Conservation (phyloP, 2,888 invertebrate species). For the Perizoma flavofasciatum region DNA sequence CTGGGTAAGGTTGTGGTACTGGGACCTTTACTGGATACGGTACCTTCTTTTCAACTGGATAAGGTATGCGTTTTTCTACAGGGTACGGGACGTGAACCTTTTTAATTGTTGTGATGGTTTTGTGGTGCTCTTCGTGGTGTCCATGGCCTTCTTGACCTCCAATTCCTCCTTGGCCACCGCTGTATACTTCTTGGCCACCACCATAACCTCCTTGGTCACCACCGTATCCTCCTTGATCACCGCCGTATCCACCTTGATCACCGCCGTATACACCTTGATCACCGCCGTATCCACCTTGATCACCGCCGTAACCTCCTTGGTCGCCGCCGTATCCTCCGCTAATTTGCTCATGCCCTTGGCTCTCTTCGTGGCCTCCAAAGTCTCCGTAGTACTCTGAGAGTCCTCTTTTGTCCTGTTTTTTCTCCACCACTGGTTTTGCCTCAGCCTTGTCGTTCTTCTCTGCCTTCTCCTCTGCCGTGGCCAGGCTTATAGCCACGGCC, state of each 20-base stretch:
- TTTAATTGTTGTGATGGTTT: slow-evolving; percentile 87
- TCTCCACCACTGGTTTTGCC: slow-evolving; percentile 72
- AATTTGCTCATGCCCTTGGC: slow-evolving; percentile 52
- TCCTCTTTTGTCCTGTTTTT: slow-evolving; percentile 84
- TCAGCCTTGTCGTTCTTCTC: slow-evolving; percentile 74
- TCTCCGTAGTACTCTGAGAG: slow-evolving; percentile 78
- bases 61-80: slow-evolving; percentile 87
- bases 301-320: slow-evolving; percentile 45
- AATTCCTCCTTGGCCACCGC: slow-evolving; percentile 33
- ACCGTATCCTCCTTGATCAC: slow-evolving; percentile 40
- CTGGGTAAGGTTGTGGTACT: slow-evolving; percentile 88
- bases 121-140: slow-evolving; percentile 79
- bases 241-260: slow-evolving; percentile 41
- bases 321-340: slow-evolving; percentile 47
- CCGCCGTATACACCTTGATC: slow-evolving; percentile 45
- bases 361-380: slow-evolving; percentile 54
- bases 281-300: slow-evolving; percentile 43
- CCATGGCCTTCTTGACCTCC: slow-evolving; percentile 42
- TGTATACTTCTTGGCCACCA: slow-evolving; percentile 39
- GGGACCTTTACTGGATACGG: slow-evolving; percentile 88
- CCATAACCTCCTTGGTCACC: slow-evolving; percentile 34
- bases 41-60: slow-evolving; percentile 87
- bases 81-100: slow-evolving; percentile 89
- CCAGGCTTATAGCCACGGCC: slow-evolving; percentile 82
- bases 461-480: slow-evolving; percentile 82